Percentiles rank a stretch among this genome's conserved stretches.
phyloP scores from a whole-genome alignment of 2,888 invertebrate species.

The Noctua fimbriata region DNA sequence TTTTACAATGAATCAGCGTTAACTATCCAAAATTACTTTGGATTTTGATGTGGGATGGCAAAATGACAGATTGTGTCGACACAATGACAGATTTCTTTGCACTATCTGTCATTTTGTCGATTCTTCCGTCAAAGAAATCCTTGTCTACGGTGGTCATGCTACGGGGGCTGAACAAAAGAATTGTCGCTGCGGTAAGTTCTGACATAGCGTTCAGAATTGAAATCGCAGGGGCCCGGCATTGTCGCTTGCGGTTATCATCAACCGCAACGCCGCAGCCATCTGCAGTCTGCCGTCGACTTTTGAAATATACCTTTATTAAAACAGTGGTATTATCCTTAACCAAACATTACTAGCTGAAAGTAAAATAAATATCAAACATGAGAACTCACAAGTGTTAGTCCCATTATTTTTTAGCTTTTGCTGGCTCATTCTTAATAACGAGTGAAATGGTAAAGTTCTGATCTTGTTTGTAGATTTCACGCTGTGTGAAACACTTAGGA shows the following conservation, averaged over 20 bases:
- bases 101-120: no score
- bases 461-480: constrained; percentile 4
- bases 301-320: not conserved
- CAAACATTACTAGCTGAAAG: not conserved
- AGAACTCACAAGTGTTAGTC: not conserved
- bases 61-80: no score
- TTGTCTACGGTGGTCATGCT: no score
- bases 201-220: not conserved
- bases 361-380: not conserved
- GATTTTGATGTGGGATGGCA: no score
- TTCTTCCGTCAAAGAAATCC: no score
- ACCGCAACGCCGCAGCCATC: not conserved
- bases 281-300: not conserved
- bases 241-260: not conserved
- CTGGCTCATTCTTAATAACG: constrained; percentile 15
- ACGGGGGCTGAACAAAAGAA: no score
- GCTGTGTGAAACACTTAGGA: not conserved
- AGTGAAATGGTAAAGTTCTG: not conserved
- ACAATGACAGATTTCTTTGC: no score
- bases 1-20: no score
- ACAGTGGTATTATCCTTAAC: not conserved
- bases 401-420: not conserved
- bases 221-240: not conserved
- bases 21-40: no score
- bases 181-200: not conserved